Evolutionary conservation across 2,888 invertebrate genomes (phyloP).

Genomic region (Xestia ashworthii): DNA sequence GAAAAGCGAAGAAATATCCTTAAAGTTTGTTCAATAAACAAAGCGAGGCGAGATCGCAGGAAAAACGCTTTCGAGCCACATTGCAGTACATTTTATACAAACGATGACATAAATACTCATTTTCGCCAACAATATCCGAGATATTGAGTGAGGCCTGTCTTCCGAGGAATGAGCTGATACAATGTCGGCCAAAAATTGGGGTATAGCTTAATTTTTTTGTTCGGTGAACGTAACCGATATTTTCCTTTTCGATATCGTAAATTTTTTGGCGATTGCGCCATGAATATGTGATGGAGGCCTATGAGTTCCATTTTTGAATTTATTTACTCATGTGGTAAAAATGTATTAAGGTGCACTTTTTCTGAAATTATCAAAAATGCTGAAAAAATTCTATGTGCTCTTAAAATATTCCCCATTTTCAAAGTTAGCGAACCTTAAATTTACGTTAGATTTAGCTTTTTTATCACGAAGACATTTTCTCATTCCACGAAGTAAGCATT

Average conservation of each 20-base stretch:
- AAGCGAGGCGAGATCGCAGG: conserved; percentile 75
- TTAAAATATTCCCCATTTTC: neutral
- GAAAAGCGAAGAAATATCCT: conserved; percentile 69
- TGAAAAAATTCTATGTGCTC: neutral
- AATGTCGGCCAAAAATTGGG: conserved; percentile 70
- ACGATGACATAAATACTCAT: conserved; percentile 90
- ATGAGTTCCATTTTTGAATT: conserved; percentile 56
- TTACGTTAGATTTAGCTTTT: conserved; percentile 3
- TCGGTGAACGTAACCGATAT: conserved; percentile 66
- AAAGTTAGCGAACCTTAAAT: neutral
- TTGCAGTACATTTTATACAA: conserved; percentile 86
- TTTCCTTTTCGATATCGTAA: conserved; percentile 70
- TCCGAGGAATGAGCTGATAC: conserved; percentile 74
- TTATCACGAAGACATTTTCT: neutral
- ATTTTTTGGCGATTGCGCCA: conserved; percentile 66
- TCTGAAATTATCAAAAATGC: neutral
- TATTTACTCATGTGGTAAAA: conserved; percentile 55
- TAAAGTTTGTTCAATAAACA: conserved; percentile 74
- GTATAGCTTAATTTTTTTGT: conserved; percentile 70
- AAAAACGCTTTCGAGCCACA: conserved; percentile 75
- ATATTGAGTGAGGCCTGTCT: conserved; percentile 91
- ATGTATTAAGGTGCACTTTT: conserved; percentile 15
- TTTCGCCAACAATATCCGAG: conserved; percentile 90
- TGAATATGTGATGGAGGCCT: conserved; percentile 65
- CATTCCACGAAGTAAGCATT: neutral